Base-by-base conservation (phyloP, 2,797 vertebrate species). In the Centroberyx gerrardi region DNA sequence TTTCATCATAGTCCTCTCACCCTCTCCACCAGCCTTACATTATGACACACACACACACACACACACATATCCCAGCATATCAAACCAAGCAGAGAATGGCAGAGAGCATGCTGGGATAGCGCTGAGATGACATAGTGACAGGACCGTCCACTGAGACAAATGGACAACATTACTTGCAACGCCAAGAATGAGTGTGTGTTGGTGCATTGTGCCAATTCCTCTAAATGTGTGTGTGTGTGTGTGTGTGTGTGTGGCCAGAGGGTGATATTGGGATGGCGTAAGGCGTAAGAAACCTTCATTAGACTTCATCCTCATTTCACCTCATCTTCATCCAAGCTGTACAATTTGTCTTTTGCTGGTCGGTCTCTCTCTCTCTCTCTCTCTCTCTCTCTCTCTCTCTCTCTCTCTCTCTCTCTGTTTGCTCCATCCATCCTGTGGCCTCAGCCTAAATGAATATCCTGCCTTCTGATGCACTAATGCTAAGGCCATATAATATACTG, bases 81-180 rank as follows among this genome's bases (percentile, higher is more conserved):
- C 61, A 68, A 15, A 54, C 40, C 72, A 59, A 63, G 77, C 44
- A 42, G 61, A 70, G 69, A 61, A 52, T 52, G 56, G 46, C 75
- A 78, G 68, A 56, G 46, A 63, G 80, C 72, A 78, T 71, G 52
- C 79, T 82, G 76, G 76, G 74, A 82, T 60, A 69, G 55, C 28
- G 1, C 72, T 53, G 68, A 78, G 82, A 80, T 80, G 87, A 84
- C 76, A 67, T 74, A 56, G 14, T 87, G 87, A 86, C 90, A 86
- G 84, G 62, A 74, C 65, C 61, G 65, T 59, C 58, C 76, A 40
- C 68, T 64, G 79, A 92, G 88, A 93, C 84, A 88, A 91, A 92
- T 89, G 81, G 78, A 61, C 76, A 58, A 58, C 72, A 87, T 89
- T 88, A 85, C 75, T 59, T 46, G 67, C 55, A 72, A 67, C n/a